phyloP scores from a whole-genome alignment of 2,797 vertebrate species.

The Lepilemur septentrionalis region DNA sequence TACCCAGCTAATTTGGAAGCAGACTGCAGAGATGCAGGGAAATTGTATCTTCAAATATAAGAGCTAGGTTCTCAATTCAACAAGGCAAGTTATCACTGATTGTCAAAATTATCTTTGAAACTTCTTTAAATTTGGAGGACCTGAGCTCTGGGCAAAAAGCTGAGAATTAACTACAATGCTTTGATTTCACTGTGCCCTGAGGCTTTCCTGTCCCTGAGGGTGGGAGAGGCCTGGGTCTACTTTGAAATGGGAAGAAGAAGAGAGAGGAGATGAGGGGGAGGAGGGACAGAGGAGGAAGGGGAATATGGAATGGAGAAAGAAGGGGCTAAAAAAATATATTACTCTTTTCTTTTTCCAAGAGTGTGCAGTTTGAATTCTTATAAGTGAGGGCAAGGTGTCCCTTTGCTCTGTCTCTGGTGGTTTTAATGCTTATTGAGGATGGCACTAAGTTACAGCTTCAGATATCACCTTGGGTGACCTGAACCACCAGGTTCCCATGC shows the following conservation, averaged over 20 bases:
- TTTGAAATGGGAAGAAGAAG: neutral
- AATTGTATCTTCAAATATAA: neutral
- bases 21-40: neutral
- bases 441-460: neutral
- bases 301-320: fast-evolving
- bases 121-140: neutral
- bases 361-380: neutral
- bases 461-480: neutral
- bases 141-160: neutral
- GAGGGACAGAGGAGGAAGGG: fast-evolving
- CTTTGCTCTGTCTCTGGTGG: neutral
- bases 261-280: neutral
- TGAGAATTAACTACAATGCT: neutral
- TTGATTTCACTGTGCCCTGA: neutral
- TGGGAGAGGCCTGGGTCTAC: neutral
- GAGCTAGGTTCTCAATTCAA: neutral
- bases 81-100: neutral
- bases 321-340: neutral
- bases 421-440: neutral
- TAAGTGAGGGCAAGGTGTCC: fast-evolving
- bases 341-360: neutral
- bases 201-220: neutral
- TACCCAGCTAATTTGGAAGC: neutral
- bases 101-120: neutral
- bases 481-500: neutral